These are phyloP conservation scores for Pseudomyrmex dendroicus DNA, from an alignment of 1,140 invertebrate genomes.

Conservation along the genomic window DNA sequence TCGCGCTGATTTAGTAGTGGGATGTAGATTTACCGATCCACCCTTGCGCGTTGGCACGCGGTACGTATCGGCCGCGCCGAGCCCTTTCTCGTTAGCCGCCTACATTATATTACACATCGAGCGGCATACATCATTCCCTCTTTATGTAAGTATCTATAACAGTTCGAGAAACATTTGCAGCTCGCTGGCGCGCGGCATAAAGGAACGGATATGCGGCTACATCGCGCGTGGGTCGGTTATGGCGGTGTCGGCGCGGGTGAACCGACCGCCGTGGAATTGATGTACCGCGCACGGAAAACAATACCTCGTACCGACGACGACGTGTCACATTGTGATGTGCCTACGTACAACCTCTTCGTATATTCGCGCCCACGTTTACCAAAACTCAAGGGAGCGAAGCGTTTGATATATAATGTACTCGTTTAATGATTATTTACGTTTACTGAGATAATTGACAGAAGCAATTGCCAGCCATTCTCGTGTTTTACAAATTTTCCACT, in stretches of 20 bases:
- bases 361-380: slow-evolving; percentile 20
- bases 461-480: background rate
- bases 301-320: slow-evolving; percentile 70
- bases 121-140: slow-evolving; percentile 82
- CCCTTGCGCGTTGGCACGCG: slow-evolving; percentile 71
- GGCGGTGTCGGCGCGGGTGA: slow-evolving; percentile 60
- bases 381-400: slow-evolving; percentile 35
- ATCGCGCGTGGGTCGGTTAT: slow-evolving; percentile 77
- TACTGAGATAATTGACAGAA: background rate
- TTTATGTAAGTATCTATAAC: slow-evolving; percentile 83
- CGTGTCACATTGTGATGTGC: slow-evolving; percentile 36
- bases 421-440: background rate
- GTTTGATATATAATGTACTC: background rate
- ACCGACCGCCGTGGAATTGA: slow-evolving; percentile 77
- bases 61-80: slow-evolving; percentile 56
- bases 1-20: slow-evolving; percentile 76
- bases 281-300: slow-evolving; percentile 80
- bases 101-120: slow-evolving; percentile 84
- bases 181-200: slow-evolving; percentile 62
- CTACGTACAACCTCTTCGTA: slow-evolving; percentile 33
- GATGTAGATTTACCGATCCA: slow-evolving; percentile 80
- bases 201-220: slow-evolving; percentile 48
- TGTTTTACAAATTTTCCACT: background rate
- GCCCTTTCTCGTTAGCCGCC: slow-evolving; percentile 84
- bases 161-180: slow-evolving; percentile 83